phyloP scores from a whole-genome alignment of 2,888 invertebrate genomes.

The Lydus trimaculatus region DNA sequence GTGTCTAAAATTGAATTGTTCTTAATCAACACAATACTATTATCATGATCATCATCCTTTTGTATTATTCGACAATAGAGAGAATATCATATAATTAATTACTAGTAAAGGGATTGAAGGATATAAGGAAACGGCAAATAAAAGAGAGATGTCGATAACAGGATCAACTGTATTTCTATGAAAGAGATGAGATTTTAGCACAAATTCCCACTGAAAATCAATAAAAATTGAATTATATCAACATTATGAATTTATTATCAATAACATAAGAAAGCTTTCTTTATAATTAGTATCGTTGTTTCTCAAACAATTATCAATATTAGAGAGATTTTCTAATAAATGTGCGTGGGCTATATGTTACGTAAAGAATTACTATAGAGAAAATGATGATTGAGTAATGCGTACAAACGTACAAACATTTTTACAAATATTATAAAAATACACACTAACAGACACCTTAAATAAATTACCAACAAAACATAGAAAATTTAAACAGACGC shows the following conservation, averaged over 20 bases:
- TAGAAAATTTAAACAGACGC: neutral
- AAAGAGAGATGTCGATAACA: conserved; percentile 1
- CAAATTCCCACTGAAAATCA: neutral
- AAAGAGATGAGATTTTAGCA: neutral
- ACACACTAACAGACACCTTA: conserved; percentile 29
- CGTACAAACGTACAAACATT: conserved; percentile 25
- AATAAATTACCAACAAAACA: conserved; percentile 23
- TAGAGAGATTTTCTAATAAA: no score
- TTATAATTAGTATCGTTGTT: no score
- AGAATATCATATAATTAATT: neutral
- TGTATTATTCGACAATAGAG: neutral
- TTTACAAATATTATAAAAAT: conserved; percentile 23
- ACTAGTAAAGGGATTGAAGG: neutral
- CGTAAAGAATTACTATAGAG: neutral
- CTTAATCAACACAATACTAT: neutral
- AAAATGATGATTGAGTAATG: neutral
- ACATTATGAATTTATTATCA: no score
- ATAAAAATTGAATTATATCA: neutral
- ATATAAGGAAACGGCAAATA: neutral
- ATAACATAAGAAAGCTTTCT: no score
- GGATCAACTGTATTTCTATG: neutral
- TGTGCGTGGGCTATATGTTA: neutral
- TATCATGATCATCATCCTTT: neutral
- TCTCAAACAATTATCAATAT: no score
- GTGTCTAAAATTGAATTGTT: neutral